A percentile compares a stretch with the other conserved stretches of the same genome.
These are phyloP conservation scores for Orthosia gracilis DNA, from an alignment of 2,888 invertebrate species.

Conservation along the genomic window DNA sequence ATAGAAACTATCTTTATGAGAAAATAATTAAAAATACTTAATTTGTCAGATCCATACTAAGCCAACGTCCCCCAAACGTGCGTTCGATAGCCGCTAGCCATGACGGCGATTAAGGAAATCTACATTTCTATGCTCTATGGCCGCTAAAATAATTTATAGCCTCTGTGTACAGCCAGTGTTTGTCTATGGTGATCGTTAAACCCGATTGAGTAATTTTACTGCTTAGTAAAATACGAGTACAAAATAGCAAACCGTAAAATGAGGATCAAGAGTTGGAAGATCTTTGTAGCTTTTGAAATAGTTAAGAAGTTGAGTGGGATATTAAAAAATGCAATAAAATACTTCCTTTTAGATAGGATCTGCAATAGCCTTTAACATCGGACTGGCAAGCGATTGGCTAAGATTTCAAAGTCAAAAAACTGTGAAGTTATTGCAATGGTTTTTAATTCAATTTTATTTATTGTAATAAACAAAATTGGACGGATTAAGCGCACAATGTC, in stretches of 20 bases:
- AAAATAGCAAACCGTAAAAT: slow-evolving; percentile 19
- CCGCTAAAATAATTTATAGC: slow-evolving; percentile 62
- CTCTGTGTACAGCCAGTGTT: slow-evolving; percentile 57
- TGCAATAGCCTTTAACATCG: background rate
- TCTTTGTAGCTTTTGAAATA: background rate
- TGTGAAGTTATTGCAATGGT: no score
- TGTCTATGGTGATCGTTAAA: slow-evolving; percentile 57
- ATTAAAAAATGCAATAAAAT: background rate
- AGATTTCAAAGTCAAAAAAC: background rate
- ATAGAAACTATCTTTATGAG: no score
- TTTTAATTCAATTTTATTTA: no score
- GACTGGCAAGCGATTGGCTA: background rate
- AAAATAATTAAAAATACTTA: no score
- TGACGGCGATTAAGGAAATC: slow-evolving; percentile 71
- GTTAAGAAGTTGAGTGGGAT: background rate
- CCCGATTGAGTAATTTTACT: slow-evolving; percentile 51
- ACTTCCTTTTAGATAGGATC: background rate
- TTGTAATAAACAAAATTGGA: no score
- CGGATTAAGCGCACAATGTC: no score
- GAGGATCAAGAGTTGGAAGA: background rate
- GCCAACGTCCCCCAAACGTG: slow-evolving; percentile 54
- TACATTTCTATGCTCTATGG: slow-evolving; percentile 65
- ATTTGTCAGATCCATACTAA: slow-evolving; percentile 48
- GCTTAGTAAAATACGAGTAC: slow-evolving; percentile 40
- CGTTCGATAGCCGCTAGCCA: slow-evolving; percentile 64